phyloP scores from a whole-genome alignment of 2,797 vertebrate species.

The Enteromius afrohamiltoni region DNA sequence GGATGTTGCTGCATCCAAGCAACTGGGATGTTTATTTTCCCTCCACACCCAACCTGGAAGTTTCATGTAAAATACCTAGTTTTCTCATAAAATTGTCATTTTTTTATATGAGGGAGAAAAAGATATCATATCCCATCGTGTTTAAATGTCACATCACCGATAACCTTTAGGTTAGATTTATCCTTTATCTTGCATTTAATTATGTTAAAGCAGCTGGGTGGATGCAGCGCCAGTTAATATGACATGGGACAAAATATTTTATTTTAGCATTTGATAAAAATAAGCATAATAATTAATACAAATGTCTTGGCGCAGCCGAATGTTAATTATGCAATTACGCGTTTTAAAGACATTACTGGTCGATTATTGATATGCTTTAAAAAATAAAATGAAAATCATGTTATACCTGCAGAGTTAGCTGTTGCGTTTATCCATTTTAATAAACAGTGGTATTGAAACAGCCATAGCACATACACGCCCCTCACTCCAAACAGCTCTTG shows the following conservation, averaged over 20 bases:
- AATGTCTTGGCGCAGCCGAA: neutral
- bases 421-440: constrained; percentile 45
- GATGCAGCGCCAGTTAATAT: constrained; percentile 1
- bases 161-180: constrained; percentile 23
- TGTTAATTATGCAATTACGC: neutral
- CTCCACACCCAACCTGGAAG: constrained; percentile 22
- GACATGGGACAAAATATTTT: neutral
- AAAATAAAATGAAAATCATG: neutral
- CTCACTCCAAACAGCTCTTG: constrained; percentile 53
- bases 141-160: constrained; percentile 25
- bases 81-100: neutral
- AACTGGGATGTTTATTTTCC: constrained; percentile 6
- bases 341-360: neutral
- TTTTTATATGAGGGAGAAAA: neutral
- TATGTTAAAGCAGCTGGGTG: constrained; percentile 5
- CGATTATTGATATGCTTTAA: neutral
- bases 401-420: constrained; percentile 29
- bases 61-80: neutral
- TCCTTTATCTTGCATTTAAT: neutral
- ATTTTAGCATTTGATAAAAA: neutral
- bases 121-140: neutral
- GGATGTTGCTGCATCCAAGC: constrained; percentile 16
- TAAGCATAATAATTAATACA: neutral
- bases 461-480: constrained; percentile 69
- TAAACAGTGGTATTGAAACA: constrained; percentile 58